Percentiles rank a stretch among this genome's conserved stretches.
Conservation (phyloP, 2,888 invertebrate species). For the Lepidocyrtinus sp. region DNA sequence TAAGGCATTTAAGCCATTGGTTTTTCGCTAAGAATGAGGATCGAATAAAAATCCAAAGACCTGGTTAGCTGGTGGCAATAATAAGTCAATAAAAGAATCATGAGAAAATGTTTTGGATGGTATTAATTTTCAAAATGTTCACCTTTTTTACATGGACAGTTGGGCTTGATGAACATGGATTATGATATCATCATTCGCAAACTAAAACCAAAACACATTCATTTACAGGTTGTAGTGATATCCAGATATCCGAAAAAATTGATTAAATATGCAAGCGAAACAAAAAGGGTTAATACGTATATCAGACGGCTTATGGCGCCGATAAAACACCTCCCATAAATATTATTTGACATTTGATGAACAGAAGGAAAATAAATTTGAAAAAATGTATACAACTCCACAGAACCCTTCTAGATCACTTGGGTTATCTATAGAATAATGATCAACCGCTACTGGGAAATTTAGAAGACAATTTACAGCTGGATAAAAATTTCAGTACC, state of each 20-base stretch:
- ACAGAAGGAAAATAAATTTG: slow-evolving; percentile 60
- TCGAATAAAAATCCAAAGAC: background rate
- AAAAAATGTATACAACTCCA: too few species aligned
- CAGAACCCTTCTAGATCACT: too few species aligned
- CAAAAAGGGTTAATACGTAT: background rate
- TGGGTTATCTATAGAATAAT: too few species aligned
- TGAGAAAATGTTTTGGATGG: background rate
- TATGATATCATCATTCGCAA: background rate
- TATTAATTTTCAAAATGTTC: background rate
- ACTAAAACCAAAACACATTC: too few species aligned
- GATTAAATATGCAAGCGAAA: background rate
- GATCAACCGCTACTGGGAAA: too few species aligned
- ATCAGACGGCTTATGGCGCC: slow-evolving; percentile 50
- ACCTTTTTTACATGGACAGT: background rate
- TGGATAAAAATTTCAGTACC: too few species aligned
- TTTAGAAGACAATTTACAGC: too few species aligned
- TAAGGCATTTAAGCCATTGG: too few species aligned
- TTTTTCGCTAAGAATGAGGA: background rate
- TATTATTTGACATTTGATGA: slow-evolving; percentile 55
- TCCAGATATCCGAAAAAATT: background rate
- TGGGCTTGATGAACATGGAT: background rate
- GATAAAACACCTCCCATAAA: slow-evolving; percentile 40
- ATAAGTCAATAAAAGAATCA: background rate
- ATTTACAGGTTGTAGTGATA: background rate
- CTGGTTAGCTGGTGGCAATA: background rate